Base-by-base conservation (phyloP, 1,140 invertebrate species). In the Himalopsyche phryganea region DNA sequence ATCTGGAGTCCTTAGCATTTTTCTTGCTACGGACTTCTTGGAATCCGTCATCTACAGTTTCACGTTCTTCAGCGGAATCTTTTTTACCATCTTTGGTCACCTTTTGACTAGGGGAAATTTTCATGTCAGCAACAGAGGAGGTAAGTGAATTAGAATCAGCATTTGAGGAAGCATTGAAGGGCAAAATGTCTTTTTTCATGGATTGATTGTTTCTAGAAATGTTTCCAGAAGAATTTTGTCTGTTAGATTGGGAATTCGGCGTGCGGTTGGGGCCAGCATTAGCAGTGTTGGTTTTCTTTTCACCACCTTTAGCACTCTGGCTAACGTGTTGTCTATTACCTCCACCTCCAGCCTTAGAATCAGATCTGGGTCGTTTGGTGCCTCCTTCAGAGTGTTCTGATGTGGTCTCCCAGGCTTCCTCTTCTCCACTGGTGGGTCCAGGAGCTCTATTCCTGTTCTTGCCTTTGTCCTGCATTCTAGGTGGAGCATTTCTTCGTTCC, bases 1-100 rank as follows among this genome's bases (percentile, higher is more conserved):
- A 77, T 76, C 79, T 77, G 2, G 79, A 74, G 47, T 85, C 83
- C 65, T 86, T 86, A 0, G 81, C 81, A 61, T 81, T 85, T 66
- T 91, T 92, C 68, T 91, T 91, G 35, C 87, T 90, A 40, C 88
- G 83, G 1, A 93, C 91, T 71, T 94, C 91, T 71, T 92, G 90
- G 71, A 94, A 94, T 38, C 90, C 90, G 69, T 91, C 89, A 66
- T 88, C 80, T 53, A 86, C 81, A 4, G 69, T 66, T 36, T 81
- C 80, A 11, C 66, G 66, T 6, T 80, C 76, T 0, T 68, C 53
- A 2, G 65, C 32, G 10, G 11, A 58, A 6, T 50, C 50, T 60
- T 70, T 44, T 50, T 65, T 76, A 11, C 41, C 76, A 60, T 65
- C 63, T 63, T 74, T 77, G 58, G 69, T 17, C 10, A 40, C 15